These are phyloP conservation scores for Caenorhabditis plicata DNA, from an alignment of 2,888 invertebrate species.

Conservation along the genomic window DNA sequence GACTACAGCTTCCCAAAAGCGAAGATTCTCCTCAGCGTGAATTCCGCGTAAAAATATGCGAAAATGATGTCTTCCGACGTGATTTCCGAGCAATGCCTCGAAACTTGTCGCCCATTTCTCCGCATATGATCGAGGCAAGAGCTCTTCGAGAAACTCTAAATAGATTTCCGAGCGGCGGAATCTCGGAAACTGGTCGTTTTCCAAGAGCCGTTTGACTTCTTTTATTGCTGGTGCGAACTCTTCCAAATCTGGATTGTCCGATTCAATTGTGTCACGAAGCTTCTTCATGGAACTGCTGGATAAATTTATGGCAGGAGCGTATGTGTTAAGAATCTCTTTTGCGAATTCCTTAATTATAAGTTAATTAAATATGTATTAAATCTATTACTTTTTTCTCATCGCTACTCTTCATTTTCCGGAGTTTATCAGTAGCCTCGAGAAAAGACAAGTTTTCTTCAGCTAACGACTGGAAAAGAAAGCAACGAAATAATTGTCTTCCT, in stretches of 20 bases:
- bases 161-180: constrained; percentile 62
- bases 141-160: constrained; percentile 44
- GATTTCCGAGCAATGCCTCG: constrained; percentile 61
- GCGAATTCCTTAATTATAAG: constrained; percentile 36
- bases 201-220: constrained; percentile 57
- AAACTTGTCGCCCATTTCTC: constrained; percentile 61
- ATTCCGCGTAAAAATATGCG: constrained; percentile 59
- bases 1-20: constrained; percentile 61
- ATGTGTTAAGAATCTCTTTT: constrained; percentile 50
- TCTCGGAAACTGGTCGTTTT: constrained; percentile 64
- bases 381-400: constrained; percentile 46
- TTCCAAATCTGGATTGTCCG: constrained; percentile 52
- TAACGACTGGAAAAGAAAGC: constrained; percentile 58
- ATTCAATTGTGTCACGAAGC: constrained; percentile 44
- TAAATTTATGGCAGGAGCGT: constrained; percentile 57
- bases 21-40: constrained; percentile 64
- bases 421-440: constrained; percentile 56
- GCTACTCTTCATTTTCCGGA: constrained; percentile 56
- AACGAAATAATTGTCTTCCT: constrained; percentile 61
- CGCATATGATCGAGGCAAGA: constrained; percentile 60
- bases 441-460: constrained; percentile 64
- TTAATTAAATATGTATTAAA: not conserved
- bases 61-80: constrained; percentile 63
- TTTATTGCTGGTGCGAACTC: constrained; percentile 58
- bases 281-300: constrained; percentile 57